Percentiles rank a stretch among this genome's conserved stretches.
Evolutionary conservation across 2,888 invertebrate genomes (phyloP).

Genomic region (Drosophila austrosaltans): DNA sequence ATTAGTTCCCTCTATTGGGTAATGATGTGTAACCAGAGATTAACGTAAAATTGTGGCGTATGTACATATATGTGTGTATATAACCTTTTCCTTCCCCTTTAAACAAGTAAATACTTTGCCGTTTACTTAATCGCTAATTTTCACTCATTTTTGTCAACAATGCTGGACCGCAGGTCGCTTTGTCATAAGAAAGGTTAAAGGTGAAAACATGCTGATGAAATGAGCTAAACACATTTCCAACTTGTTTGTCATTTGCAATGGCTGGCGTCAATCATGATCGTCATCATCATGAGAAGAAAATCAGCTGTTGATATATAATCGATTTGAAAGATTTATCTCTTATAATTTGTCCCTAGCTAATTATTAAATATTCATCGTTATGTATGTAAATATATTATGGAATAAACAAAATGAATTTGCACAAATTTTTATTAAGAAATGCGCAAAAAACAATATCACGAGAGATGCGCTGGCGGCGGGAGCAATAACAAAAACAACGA

Average conservation of each 20-base stretch:
- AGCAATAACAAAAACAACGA: conserved; percentile 25
- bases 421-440: conserved; percentile 51
- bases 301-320: not conserved
- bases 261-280: conserved; percentile 29
- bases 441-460: conserved; percentile 53
- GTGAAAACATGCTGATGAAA: conserved; percentile 49
- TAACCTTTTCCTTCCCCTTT: not conserved
- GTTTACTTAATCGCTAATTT: not conserved
- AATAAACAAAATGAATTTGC: conserved; percentile 68
- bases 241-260: conserved; percentile 17
- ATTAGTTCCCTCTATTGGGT: not conserved
- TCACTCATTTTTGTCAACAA: conserved; percentile 3
- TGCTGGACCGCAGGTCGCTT: not conserved
- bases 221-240: conserved; percentile 22
- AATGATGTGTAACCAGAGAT: conserved; percentile 6
- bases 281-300: not conserved
- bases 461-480: not conserved
- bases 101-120: not conserved
- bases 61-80: too few species aligned
- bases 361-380: conserved; percentile 45
- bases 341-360: conserved; percentile 17
- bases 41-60: not conserved
- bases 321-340: not conserved
- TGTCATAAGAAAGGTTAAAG: not conserved
- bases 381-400: not conserved